Conservation (phyloP, 2,113 vertebrate species). For the Formicarius rufipectus region DNA sequence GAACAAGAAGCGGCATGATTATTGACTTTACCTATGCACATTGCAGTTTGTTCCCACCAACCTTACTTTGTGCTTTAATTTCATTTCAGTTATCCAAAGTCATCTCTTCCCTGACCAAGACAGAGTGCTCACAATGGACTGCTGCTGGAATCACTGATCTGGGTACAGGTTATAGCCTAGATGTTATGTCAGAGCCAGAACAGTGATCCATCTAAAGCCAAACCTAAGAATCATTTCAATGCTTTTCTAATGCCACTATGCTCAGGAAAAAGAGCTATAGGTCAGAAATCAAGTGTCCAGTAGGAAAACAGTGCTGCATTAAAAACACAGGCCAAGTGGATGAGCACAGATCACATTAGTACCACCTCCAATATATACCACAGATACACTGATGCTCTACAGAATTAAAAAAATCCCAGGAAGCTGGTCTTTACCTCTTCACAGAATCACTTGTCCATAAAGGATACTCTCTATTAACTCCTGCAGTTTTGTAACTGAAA, state of each 20-base stretch:
- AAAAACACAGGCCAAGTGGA: background rate
- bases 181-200: background rate
- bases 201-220: background rate
- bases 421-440: background rate
- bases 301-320: background rate
- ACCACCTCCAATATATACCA: background rate
- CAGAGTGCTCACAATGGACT: background rate
- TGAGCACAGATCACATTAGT: background rate
- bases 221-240: background rate
- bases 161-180: background rate
- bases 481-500: background rate
- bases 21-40: background rate
- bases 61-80: background rate
- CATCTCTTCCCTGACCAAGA: background rate
- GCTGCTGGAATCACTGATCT: background rate
- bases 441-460: background rate
- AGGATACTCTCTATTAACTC: background rate
- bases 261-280: background rate
- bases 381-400: background rate
- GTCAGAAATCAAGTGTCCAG: background rate
- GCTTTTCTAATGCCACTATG: background rate
- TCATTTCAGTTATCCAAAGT: background rate
- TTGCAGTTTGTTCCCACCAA: background rate
- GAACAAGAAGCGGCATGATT: background rate
- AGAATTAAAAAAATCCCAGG: background rate